These are phyloP conservation scores for Aeoliscus strigatus DNA, from an alignment of 2,797 vertebrate genomes.

Conservation along the genomic window DNA sequence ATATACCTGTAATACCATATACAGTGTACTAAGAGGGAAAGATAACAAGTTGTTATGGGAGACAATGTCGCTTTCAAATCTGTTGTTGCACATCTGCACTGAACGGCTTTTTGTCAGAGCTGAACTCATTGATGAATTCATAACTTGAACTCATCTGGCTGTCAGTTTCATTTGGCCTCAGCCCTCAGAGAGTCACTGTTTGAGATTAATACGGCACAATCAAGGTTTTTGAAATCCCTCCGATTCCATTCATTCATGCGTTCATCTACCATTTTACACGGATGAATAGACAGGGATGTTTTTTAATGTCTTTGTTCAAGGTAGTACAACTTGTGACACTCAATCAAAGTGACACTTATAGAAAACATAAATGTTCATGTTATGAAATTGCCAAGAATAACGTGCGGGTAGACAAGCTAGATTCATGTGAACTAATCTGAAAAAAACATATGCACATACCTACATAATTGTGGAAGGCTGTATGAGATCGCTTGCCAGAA, in stretches of 20 bases:
- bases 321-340: constrained; percentile 18
- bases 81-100: constrained; percentile 21
- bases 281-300: constrained; percentile 28
- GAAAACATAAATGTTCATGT: constrained; percentile 14
- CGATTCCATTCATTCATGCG: constrained; percentile 11
- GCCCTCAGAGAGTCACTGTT: constrained; percentile 25
- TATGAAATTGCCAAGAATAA: constrained; percentile 20
- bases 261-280: constrained; percentile 26
- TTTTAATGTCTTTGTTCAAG: constrained; percentile 24
- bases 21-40: constrained; percentile 10
- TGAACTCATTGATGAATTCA: constrained; percentile 18
- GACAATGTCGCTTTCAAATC: constrained; percentile 18
- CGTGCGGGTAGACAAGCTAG: constrained; percentile 11
- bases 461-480: neutral
- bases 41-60: neutral
- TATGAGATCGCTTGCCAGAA: constrained; percentile 2
- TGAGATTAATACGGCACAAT: constrained; percentile 17
- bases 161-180: constrained; percentile 20
- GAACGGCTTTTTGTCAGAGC: neutral
- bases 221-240: constrained; percentile 9
- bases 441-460: no score
- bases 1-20: neutral
- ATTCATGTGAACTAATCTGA: no score
- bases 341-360: constrained; percentile 26
- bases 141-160: constrained; percentile 17